Evolutionary conservation across 1,140 invertebrate species (phyloP), one percentile per base, ranked within the genome.

Genomic region (Nasonia longicornis): DNA sequence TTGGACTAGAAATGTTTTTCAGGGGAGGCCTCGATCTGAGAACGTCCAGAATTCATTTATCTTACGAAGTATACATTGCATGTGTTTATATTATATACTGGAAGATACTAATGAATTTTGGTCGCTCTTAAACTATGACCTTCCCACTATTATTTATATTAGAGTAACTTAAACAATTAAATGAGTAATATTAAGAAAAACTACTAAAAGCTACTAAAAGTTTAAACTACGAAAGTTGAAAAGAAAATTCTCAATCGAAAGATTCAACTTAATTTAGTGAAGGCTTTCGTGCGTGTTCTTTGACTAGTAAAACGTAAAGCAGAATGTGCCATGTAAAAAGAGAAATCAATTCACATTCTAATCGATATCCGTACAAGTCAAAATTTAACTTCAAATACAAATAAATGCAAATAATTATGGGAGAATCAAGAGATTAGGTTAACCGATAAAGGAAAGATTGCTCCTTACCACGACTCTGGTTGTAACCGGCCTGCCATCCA

Each of bases 401-500:
- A 64, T 35, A 67, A 69, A 70, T 77, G 71, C n/a, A 42, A 26
- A 63, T 52, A 66, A 82, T 16, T 48, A 16, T 58, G 31, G 48
- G 22, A 64, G 45, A 22, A 76, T 75, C 22, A 82, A 82, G 75
- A 63, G 22, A 35, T 64, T 64, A 83, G 22, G 35, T 67, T 11
- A 77, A 38, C 64, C 16, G 29, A 77, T 58, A 58, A 20, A 16
- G 48, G 63, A 31, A 48, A 48, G 20, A 29, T 64, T 66, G 12
- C 82, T 84, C 87, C 88, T 90, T 87, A 92, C 91, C 91, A 85
- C 91, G 88, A 86, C 91, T 92, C 83, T 92, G 92, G 84, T 91
- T 91, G 77, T 90, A 91, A 7, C 92, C 92, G 12, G 92, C 92
- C 85, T 93, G 92, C 90, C 91, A 93, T n/a, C 91, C 93, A 82